Evolutionary conservation across 1,140 invertebrate species (phyloP).

Genomic region (Lasioglossum baleicum): DNA sequence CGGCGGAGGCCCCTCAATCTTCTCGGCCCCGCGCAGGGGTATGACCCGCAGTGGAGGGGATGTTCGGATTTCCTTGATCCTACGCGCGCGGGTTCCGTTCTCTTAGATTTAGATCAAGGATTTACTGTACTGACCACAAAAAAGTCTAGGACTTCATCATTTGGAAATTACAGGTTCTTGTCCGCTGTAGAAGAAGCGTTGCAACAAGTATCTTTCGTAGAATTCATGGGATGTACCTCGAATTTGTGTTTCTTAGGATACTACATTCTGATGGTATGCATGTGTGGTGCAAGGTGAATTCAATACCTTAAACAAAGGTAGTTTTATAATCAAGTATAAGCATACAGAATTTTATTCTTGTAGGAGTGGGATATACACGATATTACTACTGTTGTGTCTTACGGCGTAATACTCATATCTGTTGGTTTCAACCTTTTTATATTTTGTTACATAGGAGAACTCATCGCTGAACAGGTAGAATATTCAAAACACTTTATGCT

Average conservation of each 20-base stretch:
- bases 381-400: constrained; percentile 39
- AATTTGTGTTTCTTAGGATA: constrained; percentile 54
- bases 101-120: too few species aligned
- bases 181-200: constrained; percentile 16
- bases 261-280: constrained; percentile 46
- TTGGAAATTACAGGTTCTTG: constrained; percentile 45
- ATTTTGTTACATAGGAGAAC: constrained; percentile 65
- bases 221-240: constrained; percentile 50
- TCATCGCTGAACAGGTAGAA: constrained; percentile 54
- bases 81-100: too few species aligned
- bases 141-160: neutral
- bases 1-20: too few species aligned
- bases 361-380: constrained; percentile 51
- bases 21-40: too few species aligned
- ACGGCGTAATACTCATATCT: constrained; percentile 44
- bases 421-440: constrained; percentile 64
- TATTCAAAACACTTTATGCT: too few species aligned
- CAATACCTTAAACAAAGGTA: neutral
- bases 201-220: constrained; percentile 59
- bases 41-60: too few species aligned
- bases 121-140: too few species aligned
- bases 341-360: constrained; percentile 6
- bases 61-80: too few species aligned
- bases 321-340: neutral
- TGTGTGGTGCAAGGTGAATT: neutral